phyloP scores from a whole-genome alignment of 2,797 vertebrate species.

The Hypotaenidia okinawae region DNA sequence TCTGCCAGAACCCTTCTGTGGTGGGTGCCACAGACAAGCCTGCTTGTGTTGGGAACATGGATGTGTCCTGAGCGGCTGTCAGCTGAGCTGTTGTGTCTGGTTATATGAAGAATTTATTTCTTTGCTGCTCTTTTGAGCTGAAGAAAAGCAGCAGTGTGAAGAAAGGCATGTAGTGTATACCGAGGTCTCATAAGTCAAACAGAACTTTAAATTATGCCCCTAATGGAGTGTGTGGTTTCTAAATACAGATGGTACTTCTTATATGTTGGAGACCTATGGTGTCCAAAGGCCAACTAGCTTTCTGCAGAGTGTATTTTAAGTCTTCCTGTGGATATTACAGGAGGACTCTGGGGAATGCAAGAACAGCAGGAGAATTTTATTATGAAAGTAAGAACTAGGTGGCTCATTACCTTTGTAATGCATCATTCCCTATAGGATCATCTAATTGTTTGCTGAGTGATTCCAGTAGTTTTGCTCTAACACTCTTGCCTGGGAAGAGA shows the following conservation, averaged over 20 bases:
- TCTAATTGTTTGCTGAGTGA: slow-evolving; percentile 19
- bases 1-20: not conserved
- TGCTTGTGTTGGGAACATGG: not conserved
- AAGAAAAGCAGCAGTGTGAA: not conserved
- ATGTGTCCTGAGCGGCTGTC: not conserved
- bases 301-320: not conserved
- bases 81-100: not conserved
- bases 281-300: not conserved
- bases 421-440: not conserved
- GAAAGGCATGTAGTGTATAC: not conserved
- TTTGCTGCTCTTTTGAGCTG: not conserved
- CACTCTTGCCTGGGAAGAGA: not conserved
- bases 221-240: not conserved
- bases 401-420: slow-evolving; percentile 19
- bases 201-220: not conserved
- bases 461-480: not conserved
- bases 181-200: not conserved
- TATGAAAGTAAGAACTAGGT: not conserved
- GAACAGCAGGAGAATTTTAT: not conserved
- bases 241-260: not conserved
- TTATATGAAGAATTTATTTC: not conserved
- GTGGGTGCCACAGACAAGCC: rapidly evolving
- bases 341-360: not conserved
- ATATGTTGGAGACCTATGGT: not conserved
- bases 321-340: not conserved